A percentile compares a stretch with the other conserved stretches of the same genome.
These are phyloP conservation scores for Serranus cabrilla DNA, from an alignment of 2,797 vertebrate species.

Conservation along the genomic window DNA sequence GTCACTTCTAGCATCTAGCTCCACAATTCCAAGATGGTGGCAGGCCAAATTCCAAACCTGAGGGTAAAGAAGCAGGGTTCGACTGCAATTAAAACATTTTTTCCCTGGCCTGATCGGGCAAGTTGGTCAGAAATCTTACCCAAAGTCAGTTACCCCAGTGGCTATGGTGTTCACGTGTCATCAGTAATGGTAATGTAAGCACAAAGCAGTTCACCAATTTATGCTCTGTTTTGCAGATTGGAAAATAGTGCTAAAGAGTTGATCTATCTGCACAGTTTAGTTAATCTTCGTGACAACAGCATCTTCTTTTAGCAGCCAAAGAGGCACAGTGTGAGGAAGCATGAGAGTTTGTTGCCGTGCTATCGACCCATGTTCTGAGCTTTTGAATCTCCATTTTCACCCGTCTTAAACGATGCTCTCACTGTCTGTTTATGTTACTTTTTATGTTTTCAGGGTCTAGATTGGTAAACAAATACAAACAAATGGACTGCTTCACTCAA, in stretches of 20 bases:
- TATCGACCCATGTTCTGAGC: constrained; percentile 52
- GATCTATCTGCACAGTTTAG: not conserved
- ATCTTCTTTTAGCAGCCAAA: constrained; percentile 27
- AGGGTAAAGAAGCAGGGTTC: too few relatives aligned
- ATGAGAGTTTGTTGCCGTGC: constrained; percentile 26
- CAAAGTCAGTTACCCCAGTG: too few relatives aligned
- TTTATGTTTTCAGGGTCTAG: constrained; percentile 70
- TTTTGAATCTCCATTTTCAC: constrained; percentile 75
- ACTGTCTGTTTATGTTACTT: constrained; percentile 71
- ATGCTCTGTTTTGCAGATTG: not conserved
- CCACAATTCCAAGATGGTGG: too few relatives aligned
- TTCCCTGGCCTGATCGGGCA: too few relatives aligned
- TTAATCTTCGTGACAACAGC: constrained; percentile 18
- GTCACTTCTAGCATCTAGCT: too few relatives aligned
- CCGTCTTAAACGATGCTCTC: constrained; percentile 58
- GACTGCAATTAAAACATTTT: too few relatives aligned
- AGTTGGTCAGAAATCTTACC: too few relatives aligned
- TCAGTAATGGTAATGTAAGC: constrained; percentile 18
- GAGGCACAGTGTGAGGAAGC: constrained; percentile 28
- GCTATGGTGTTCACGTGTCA: not conserved
- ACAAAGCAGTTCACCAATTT: not conserved
- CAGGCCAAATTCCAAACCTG: too few relatives aligned
- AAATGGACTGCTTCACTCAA: constrained; percentile 83
- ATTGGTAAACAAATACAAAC: constrained; percentile 85
- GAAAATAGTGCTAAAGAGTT: constrained; percentile 1